Conservation (phyloP, 2,888 invertebrate species). For the Pyrrhosoma nymphula region DNA sequence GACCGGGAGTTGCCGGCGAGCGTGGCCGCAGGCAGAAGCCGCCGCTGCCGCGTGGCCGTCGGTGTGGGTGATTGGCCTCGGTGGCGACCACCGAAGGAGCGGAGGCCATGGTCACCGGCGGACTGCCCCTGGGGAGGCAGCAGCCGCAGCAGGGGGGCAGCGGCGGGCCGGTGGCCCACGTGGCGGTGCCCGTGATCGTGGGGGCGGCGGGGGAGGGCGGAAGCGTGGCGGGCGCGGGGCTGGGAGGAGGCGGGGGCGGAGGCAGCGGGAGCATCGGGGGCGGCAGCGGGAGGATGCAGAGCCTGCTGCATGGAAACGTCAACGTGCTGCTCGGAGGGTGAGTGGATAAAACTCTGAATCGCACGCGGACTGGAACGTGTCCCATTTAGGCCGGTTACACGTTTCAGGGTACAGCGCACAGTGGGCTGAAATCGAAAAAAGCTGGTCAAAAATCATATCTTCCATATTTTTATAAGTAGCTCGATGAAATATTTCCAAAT, state of each 20-base stretch:
- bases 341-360: constrained; percentile 75
- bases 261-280: constrained; percentile 70
- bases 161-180: constrained; percentile 76
- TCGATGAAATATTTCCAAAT: no score
- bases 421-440: no score
- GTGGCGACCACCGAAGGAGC: constrained; percentile 36
- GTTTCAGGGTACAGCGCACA: no score
- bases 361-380: background rate
- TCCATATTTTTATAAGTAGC: no score
- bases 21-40: constrained; percentile 15
- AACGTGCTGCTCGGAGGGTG: constrained; percentile 90
- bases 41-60: constrained; percentile 46
- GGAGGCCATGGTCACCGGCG: constrained; percentile 57
- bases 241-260: constrained; percentile 78
- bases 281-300: constrained; percentile 73
- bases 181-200: constrained; percentile 79
- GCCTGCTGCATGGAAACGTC: constrained; percentile 82
- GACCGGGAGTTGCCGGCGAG: background rate
- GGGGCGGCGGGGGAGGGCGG: constrained; percentile 79
- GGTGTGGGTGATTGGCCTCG: constrained; percentile 64
- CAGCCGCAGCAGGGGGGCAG: constrained; percentile 75
- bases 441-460: no score
- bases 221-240: constrained; percentile 79
- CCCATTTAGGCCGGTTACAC: background rate
- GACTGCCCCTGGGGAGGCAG: constrained; percentile 76